Base-by-base conservation (phyloP, 2,888 invertebrate species). In the Caprella mutica region DNA sequence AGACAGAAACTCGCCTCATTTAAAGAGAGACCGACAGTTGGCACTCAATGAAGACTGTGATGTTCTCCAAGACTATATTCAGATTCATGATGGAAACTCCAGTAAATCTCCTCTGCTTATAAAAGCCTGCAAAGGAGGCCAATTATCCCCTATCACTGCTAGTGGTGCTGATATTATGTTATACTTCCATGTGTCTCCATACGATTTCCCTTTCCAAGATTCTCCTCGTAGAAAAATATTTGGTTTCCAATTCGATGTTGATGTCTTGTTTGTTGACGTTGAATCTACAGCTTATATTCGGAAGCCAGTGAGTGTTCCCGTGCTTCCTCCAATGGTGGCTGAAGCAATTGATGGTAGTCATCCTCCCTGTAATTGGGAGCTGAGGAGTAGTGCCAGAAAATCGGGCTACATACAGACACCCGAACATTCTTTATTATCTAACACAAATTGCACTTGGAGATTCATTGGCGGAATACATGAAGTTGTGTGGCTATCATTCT, bases 401-500 rank as follows among this genome's bases (percentile, higher is more conserved):
- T 81, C 82, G 64, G 86, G 86, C 5, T 77, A 82, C 46, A 71
- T 86, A 52, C 80, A 83, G 69, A 85, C 84, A 71, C 85, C 86
- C 2, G 75, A 81, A 50, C 85, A 86, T 71, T 84, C 85, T 1
- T 73, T 86, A 56, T 85, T 86, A 0, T 84, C 85, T 1, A 86
- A 86, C 72, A 85, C 86, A 1, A 85, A 85, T 5, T 87, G 87
- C 71, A 81, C 83, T 59, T 86, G 85, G 72, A 83, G 82, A 30
- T 44, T 59, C 33, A 27, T 48, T 5, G 58, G 55, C 5, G 52
- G 54, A 17, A 48, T 80, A 5, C 81, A 82, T 69, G 85, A 86
- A 73, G 82, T 84, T 60, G 84, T 86, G 24, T 86, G 86, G 86
- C 79, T 86, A 66, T 84, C 85, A 24, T 86, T 87, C 71, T 81